phyloP scores from a whole-genome alignment of 2,113 vertebrate species.

The Dicerorhinus sumatrensis region DNA sequence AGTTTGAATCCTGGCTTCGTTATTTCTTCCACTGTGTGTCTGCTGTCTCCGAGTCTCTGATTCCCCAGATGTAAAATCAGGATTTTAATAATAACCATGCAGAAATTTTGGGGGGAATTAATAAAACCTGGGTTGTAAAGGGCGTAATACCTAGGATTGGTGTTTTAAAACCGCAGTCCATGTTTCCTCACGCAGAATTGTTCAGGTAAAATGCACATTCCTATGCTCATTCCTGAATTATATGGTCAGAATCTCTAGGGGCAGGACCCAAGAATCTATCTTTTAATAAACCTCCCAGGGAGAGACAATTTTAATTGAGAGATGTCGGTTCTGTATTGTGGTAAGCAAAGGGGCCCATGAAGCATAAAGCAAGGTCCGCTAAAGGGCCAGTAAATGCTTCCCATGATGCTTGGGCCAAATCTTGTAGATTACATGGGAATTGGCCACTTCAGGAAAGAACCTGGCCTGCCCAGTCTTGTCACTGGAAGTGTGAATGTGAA shows the following conservation, averaged over 20 bases:
- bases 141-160: background rate
- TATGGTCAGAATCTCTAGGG: background rate
- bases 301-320: background rate
- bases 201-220: background rate
- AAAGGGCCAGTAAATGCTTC: background rate
- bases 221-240: background rate
- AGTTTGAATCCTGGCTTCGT: background rate
- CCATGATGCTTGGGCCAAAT: background rate
- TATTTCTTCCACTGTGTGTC: background rate
- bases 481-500: background rate
- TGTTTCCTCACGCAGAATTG: background rate
- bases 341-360: background rate
- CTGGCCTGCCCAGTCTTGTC: background rate
- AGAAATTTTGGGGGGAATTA: background rate
- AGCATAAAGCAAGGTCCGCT: background rate
- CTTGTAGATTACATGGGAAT: too few species aligned
- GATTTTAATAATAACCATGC: background rate
- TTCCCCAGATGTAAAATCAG: background rate
- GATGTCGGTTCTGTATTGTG: background rate
- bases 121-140: background rate
- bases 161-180: background rate
- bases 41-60: background rate
- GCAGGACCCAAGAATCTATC: background rate
- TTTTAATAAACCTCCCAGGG: background rate
- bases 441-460: background rate